Evolutionary conservation across 2,888 invertebrate genomes (phyloP), one percentile per base, ranked within the genome.

Genomic region (Baccha elongata): DNA sequence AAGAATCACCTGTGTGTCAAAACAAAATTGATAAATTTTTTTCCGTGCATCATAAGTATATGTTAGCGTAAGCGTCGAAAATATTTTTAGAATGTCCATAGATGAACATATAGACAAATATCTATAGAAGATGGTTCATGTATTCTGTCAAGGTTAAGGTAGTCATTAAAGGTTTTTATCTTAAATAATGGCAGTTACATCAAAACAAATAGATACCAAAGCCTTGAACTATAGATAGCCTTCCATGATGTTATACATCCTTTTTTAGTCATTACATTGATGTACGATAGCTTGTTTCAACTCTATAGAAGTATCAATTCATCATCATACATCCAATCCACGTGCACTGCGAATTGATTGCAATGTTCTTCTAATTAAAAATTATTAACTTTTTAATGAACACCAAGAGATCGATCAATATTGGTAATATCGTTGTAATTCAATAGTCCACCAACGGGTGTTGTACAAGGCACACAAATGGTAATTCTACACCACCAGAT

Each of bases 331-430:
- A 26, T 26, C n/a, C 44, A 26, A 53, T 40, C 37, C 76, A 75
- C 69, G 62, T 60, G 60, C 69, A 48, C 1, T 11, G n/a, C 37
- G 13, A 60, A 17, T 67, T 50, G 32, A 60, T 64, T 64, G 62
- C 46, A 69, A 69, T 40, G 58, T 58, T 32, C 48, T 58, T 17
- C 72, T 79, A 79, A 79, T 67, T 79, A 73, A 72, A 79, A 79
- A 65, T 53, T 26, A 72, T 79, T 79, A 67, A 67, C 65, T 52
- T 13, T 37, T 50, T n/a, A 71, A 71, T 78, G 35, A 44, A 53
- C 29, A 52, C 55, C 42, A 42, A 35, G 55, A 15, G 15, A 40
- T 40, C 37, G 58, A 78, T 78, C 71, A 32, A 58, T 42, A 58
- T 46, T 48, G 15, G 7, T 8, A 29, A n/a, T 21, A 2, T 55